Evolutionary conservation across 2,113 vertebrate species (phyloP), one percentile per base, ranked within the genome.

Genomic region (Rhadina sibilatrix): DNA sequence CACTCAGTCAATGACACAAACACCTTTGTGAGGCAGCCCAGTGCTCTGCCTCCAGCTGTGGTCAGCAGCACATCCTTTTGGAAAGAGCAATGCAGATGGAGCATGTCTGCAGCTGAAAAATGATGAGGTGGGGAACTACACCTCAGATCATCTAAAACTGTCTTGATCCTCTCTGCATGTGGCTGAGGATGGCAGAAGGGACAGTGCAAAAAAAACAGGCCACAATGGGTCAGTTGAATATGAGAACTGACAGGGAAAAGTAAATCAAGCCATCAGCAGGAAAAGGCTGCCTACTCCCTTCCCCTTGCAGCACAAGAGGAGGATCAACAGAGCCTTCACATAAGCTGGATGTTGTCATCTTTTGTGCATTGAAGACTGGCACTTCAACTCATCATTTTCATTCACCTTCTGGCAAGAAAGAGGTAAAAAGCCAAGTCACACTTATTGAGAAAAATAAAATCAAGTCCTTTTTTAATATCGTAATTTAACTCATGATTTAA

Each of bases 361-460:
- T 35, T 23, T 6, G 9, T 31, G 17, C 24, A 46, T 1, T 66
- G 33, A 72, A 77, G 46, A 54, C 27, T 1, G 2, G 24, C 78
- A 77, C 76, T 94, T 70, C 42, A 71, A 57, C 31, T 77, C 61
- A 79, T 10, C 56, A 21, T 40, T 88, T 78, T 66, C 28, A 76
- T 59, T 69, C 31, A 56, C 61, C 52, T 35, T 70, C 52, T 79
- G 42, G 22, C 25, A 91, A 49, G 56, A 71, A 71, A 75, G 50
- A 85, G 15, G 23, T 61, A 69, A 89, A 94, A 91, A 69, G 18
- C 25, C n/a, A 96, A 81, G 40, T 52, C 49, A 83, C 5, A 9
- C 22, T 52, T 52, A 40, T 40, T 37, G 15, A n/a, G 21, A 33
- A 65, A 46, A 61, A 77, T 6, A 64, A 47, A 44, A 44, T 20